Percentiles rank a stretch among this genome's conserved stretches.
Evolutionary conservation across 2,888 invertebrate genomes (phyloP).

Genomic region (Timandra comae): DNA sequence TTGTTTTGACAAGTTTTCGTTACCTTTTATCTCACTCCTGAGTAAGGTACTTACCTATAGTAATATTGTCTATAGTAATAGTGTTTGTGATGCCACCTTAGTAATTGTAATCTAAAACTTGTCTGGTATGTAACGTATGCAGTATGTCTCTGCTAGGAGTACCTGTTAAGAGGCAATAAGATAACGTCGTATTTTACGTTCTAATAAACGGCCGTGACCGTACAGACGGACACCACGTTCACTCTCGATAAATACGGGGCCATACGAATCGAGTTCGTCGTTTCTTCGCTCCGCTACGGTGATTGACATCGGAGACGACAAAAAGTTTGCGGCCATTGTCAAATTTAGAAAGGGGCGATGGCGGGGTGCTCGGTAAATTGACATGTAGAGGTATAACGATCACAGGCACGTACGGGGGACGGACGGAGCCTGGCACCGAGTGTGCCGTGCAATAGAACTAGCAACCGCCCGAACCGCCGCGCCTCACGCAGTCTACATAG

Average conservation of each 20-base stretch:
- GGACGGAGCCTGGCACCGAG: constrained; percentile 65
- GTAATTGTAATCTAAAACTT: too few species aligned
- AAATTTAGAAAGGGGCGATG: constrained; percentile 26
- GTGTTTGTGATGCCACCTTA: too few species aligned
- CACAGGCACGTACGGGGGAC: constrained; percentile 42
- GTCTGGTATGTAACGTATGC: too few species aligned
- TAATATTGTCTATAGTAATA: too few species aligned
- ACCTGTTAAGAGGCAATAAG: too few species aligned
- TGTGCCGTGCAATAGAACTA: constrained; percentile 36
- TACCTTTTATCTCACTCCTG: too few species aligned
- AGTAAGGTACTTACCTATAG: too few species aligned
- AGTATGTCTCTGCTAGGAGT: too few species aligned
- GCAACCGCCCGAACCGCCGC: constrained; percentile 37
- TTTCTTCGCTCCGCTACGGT: constrained; percentile 33
- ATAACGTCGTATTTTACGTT: constrained; percentile 35
- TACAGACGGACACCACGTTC: constrained; percentile 38
- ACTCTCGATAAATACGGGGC: constrained; percentile 53
- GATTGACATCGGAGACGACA: constrained; percentile 31
- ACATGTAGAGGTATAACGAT: constrained; percentile 45
- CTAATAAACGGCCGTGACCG: constrained; percentile 53
- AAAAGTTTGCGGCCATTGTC: constrained; percentile 22
- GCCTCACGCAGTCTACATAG: constrained; percentile 48
- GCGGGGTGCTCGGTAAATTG: constrained; percentile 29
- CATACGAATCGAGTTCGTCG: constrained; percentile 21
- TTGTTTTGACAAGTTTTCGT: too few species aligned